Percentiles rank a stretch among this genome's conserved stretches.
Conservation (phyloP, 92 coral and sea anemone genomes). For the Parazoanthus darwini region DNA sequence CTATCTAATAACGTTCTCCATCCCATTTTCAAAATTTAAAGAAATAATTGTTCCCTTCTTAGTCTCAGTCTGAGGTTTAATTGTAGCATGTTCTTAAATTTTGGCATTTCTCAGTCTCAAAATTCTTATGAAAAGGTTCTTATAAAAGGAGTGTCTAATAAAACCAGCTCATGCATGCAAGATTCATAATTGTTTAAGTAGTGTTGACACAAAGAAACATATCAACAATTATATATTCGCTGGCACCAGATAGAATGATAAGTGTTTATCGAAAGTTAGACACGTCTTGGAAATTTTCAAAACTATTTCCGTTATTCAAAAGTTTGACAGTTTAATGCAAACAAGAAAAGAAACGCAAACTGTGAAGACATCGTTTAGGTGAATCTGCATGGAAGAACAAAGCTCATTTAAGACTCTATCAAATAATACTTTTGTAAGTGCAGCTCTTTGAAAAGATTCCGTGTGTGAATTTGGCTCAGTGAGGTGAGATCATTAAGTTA, state of each 20-base stretch:
- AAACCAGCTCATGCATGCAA: too few relatives aligned
- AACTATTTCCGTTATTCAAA: neutral
- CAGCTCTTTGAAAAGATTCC: neutral
- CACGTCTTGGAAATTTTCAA: neutral
- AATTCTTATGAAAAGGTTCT: too few relatives aligned
- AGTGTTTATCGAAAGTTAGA: neutral
- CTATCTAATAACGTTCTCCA: too few relatives aligned
- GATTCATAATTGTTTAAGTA: too few relatives aligned
- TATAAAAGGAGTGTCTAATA: too few relatives aligned
- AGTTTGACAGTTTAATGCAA: too few relatives aligned
- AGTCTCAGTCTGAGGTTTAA: too few relatives aligned
- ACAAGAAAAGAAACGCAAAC: neutral
- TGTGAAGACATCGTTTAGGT: neutral
- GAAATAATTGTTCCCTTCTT: too few relatives aligned
- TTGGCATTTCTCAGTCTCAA: too few relatives aligned
- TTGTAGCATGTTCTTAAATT: too few relatives aligned
- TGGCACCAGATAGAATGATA: neutral
- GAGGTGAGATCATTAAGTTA: constrained; percentile 8
- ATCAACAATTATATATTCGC: neutral
- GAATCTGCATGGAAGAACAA: neutral
- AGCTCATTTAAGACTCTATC: constrained; percentile 1
- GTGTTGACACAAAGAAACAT: neutral
- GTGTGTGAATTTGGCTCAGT: constrained; percentile 3
- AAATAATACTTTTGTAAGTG: constrained; percentile 5
- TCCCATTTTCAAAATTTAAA: too few relatives aligned